phyloP scores from a whole-genome alignment of 2,888 invertebrate genomes.

The Cantharis rustica region DNA sequence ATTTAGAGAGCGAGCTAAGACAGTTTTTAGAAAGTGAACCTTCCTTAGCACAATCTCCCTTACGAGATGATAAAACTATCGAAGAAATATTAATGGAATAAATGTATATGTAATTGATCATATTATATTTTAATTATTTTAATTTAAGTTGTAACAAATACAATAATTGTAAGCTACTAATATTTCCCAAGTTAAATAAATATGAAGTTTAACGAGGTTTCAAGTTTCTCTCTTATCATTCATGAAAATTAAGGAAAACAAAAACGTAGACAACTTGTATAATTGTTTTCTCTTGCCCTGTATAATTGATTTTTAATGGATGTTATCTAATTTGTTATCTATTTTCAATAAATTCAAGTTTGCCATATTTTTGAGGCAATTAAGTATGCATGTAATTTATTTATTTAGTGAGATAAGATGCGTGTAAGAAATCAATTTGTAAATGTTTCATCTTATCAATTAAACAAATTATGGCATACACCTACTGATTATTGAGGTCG shows the following conservation, averaged over 20 bases:
- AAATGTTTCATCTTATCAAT: neutral
- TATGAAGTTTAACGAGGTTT: neutral
- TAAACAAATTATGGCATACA: neutral
- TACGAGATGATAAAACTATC: constrained; percentile 55
- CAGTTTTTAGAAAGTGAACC: constrained; percentile 73
- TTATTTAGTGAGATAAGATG: neutral
- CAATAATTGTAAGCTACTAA: neutral
- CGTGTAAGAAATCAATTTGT: neutral
- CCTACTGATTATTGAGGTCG: neutral
- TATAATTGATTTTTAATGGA: neutral
- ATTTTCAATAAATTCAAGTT: neutral
- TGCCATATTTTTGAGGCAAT: too few relatives aligned
- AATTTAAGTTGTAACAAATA: neutral
- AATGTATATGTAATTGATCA: neutral
- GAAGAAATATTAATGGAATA: constrained; percentile 57
- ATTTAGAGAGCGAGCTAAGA: constrained; percentile 71
- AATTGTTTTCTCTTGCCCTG: neutral
- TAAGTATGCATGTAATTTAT: neutral
- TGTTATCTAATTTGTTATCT: neutral
- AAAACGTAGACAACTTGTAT: too few relatives aligned
- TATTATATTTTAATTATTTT: neutral
- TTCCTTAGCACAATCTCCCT: constrained; percentile 59
- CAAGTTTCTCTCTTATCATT: too few relatives aligned
- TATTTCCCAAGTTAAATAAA: neutral
- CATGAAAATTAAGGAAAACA: too few relatives aligned